Base-by-base conservation (phyloP, 2,888 invertebrate species). In the Phania funesta region DNA sequence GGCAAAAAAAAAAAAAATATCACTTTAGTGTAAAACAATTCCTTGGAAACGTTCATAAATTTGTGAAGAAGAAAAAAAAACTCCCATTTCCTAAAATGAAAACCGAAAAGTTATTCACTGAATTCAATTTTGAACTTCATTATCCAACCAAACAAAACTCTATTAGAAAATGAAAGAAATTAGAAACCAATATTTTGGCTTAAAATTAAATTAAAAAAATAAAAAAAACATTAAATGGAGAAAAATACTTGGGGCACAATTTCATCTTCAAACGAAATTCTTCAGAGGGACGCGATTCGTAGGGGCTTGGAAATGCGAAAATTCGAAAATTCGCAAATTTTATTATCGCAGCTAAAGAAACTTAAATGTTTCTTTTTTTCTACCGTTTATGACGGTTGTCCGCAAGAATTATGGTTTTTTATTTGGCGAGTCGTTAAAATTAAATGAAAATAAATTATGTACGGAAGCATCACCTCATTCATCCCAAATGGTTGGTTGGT, bases 401-500 rank as follows among this genome's bases (percentile, higher is more conserved):
- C 65, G 74, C 74, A 35, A 56, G 65, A 65, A 46, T 73, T n/a
- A 44, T 52, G 29, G 24, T 16, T 35, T 50, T 24, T 38, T 32
- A 26, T 50, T 52, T 41, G 5, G 44, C 46, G 8, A n/a, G 38
- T 58, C 67, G 48, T 75, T 50, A 75, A 75, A 75, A 29, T 58
- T 46, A 58, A 67, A 65, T 35, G 46, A 41, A 65, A 46, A 58
- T 41, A 75, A n/a, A 58, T 70, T 70, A 62, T 44, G 46, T 62
- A 77, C 70, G 38, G 68, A 77, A 77, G 70, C 77, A 62, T 70
- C 38, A 64, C 44, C 46, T 56, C 70, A 62, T 54, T 16, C n/a
- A n/a, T n/a, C n/a, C n/a, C n/a, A n/a, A n/a, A n/a, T n/a, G n/a
- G n/a, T n/a, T n/a, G n/a, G n/a, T n/a, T n/a, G n/a, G n/a, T n/a